Base-by-base conservation (phyloP, 53 echinoderm and acorn worm genomes). In the Luidia sarsii region DNA sequence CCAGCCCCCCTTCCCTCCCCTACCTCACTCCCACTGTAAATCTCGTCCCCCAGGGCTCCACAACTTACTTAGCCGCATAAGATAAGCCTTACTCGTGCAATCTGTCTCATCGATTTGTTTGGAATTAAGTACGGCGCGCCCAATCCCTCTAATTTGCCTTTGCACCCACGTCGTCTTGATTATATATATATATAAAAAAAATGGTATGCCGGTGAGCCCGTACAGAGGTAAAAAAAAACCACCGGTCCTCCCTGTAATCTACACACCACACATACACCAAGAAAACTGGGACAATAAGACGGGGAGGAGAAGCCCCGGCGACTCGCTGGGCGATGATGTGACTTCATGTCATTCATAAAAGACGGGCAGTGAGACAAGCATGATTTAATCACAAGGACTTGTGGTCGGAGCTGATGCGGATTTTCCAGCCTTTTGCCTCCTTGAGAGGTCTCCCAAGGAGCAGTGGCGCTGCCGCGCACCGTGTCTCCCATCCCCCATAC, bases 311-410 rank as follows among this genome's bases (percentile, higher is more conserved):
- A 60, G 60, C 43, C 77, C 46, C 45, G 60, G 45, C 61, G 60
- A 61, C 77, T 61, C 45, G 60, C 31, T 7, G 59, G 30, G 31
- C 29, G 77, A 45, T 61, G 77, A 77, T 60, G 43, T 45, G 77
- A 77, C 61, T 37, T 30, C 60, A 33, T 61, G 62, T 77, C 77
- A 77, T 61, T 77, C 77, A 77, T 77, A 77, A 77, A 69, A 77
- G 59, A 59, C 61, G 77, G n/a, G 77, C 77, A 77, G 28, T 77
- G 60, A 77, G 77, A 77, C 77, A 77, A 77, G 32, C 41, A 77
- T 77, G 77, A 77, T 77, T 61, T 60, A 77, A 77, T 77, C 77
- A 77, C 77, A 77, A 60, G 77, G 46, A 74, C 60, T 59, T 77
- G 60, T 77, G 77, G 48, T 77, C 61, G 30, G 61, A 45, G 77